A percentile compares a stretch with the other conserved stretches of the same genome.
phyloP scores from a whole-genome alignment of 2,888 invertebrate genomes.

The Tenthredo scrophulariae region DNA sequence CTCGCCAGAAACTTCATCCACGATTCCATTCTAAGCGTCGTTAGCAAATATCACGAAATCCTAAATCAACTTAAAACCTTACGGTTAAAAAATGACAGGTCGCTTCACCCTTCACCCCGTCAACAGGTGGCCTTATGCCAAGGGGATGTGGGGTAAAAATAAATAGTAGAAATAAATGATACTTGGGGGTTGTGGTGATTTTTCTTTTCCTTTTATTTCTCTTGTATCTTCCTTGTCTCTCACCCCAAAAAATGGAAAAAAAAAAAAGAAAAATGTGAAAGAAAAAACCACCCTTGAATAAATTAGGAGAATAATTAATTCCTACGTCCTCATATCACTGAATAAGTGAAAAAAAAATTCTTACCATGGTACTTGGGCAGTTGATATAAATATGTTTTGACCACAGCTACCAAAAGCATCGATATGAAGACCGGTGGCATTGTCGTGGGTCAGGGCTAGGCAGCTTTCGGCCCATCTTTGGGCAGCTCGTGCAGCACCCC shows the following conservation, averaged over 20 bases:
- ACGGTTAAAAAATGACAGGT: neutral
- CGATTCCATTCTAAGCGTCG: neutral
- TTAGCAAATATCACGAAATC: neutral
- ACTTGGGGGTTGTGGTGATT: too few species aligned
- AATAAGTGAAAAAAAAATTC: slow-evolving; percentile 57
- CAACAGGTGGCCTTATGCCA: slow-evolving; percentile 41
- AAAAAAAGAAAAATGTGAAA: too few species aligned
- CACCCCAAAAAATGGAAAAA: too few species aligned
- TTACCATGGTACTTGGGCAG: slow-evolving; percentile 89
- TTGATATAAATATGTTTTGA: slow-evolving; percentile 91
- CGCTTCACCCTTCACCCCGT: neutral
- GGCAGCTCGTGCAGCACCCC: slow-evolving; percentile 85
- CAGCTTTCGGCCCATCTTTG: slow-evolving; percentile 88
- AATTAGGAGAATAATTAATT: too few species aligned
- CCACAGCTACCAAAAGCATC: slow-evolving; percentile 87
- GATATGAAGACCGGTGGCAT: slow-evolving; percentile 83
- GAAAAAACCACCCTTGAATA: too few species aligned
- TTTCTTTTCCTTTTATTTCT: too few species aligned
- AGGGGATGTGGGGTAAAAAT: neutral
- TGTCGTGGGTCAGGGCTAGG: slow-evolving; percentile 85
- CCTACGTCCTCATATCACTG: too few species aligned
- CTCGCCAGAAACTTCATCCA: too few species aligned
- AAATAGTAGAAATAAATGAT: neutral
- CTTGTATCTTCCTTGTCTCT: too few species aligned
- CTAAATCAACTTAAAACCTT: neutral